Conservation (phyloP, 2,888 invertebrate species). For the Drosophila lutescens region DNA sequence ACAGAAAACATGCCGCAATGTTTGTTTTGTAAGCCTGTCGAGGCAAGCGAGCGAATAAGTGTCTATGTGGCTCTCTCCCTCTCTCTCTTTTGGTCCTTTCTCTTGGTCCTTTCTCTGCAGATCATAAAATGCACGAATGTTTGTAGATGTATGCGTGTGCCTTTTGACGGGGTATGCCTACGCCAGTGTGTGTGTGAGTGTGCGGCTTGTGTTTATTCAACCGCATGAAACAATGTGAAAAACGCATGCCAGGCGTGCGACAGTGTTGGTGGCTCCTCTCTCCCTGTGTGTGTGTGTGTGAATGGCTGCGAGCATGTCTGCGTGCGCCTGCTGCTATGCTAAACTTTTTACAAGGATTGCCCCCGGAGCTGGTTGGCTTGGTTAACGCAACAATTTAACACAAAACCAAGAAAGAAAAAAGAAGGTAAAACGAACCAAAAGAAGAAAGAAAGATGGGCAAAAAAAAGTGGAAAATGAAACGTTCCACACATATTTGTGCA, state of each 20-base stretch:
- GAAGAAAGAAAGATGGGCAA: conserved; percentile 9
- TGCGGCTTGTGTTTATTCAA: conserved; percentile 73
- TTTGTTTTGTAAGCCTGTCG: conserved; percentile 73
- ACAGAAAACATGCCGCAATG: conserved; percentile 77
- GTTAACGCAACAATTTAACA: conserved; percentile 70
- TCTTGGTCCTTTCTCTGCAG: conserved; percentile 27
- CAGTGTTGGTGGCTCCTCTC: conserved; percentile 8
- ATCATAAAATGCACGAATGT: conserved; percentile 41
- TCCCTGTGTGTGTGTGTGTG: neutral
- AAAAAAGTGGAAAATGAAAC: conserved; percentile 3
- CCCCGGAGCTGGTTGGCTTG: conserved; percentile 51
- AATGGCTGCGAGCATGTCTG: conserved; percentile 19
- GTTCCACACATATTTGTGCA: conserved; percentile 42
- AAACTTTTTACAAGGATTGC: conserved; percentile 72
- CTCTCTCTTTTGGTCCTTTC: neutral
- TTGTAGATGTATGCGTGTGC: conserved; percentile 31
- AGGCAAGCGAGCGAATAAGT: conserved; percentile 75
- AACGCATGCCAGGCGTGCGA: conserved; percentile 70
- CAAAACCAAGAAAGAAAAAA: conserved; percentile 21
- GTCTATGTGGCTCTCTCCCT: conserved; percentile 36
- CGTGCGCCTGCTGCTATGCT: conserved; percentile 57
- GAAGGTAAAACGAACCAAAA: conserved; percentile 37
- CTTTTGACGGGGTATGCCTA: conserved; percentile 2
- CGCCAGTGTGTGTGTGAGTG: conserved; percentile 23
- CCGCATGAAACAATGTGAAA: conserved; percentile 76